Base-by-base conservation (phyloP, 2,797 vertebrate genomes). In the Hyperoplus lanceolatus region DNA sequence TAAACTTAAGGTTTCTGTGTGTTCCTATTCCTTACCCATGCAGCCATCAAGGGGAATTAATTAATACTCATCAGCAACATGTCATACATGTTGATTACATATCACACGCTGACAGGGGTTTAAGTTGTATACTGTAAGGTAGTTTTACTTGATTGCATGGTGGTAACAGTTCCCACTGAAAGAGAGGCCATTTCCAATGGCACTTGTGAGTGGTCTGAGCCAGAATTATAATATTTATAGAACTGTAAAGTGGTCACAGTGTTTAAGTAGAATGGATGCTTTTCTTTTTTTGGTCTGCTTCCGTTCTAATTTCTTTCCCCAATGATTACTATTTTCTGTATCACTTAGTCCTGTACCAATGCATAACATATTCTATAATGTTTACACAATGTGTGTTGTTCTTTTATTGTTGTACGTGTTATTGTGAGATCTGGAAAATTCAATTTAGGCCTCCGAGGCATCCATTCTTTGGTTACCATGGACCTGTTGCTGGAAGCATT, bases 201-300 rank as follows among this genome's bases (percentile, higher is more conserved):
- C 51, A 70, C 50, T 18, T 78, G 67, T 65, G 80, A 84, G 77
- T 56, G 69, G 64, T 76, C 86, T 84, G 73, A 80, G 62, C 46
- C 12, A 0, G 36, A 82, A 91, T 92, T 90, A 54, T 70, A 86
- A 90, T 91, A 90, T 90, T 93, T 90, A 91, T 89, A 73, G 81
- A 85, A 84, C 62, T 81, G 67, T 92, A 86, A 91, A 85, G 74
- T 82, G 54, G 77, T 88, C 80, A 83, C 83, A 86, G 76, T 78
- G 82, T 91, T 91, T 89, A 87, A 89, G 61, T 58, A 54, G 71
- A 83, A 89, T 86, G 70, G 79, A 85, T 86, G 70, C 78, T 63
- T 55, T 10, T 50, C 59, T 75, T 73, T 82, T 73, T 29, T 71
- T 65, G 75, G 68, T 80, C 76, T 83, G 71, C 73, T 81, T 85